Conservation (phyloP, 2,888 invertebrate genomes). For the Polyploca ridens region DNA sequence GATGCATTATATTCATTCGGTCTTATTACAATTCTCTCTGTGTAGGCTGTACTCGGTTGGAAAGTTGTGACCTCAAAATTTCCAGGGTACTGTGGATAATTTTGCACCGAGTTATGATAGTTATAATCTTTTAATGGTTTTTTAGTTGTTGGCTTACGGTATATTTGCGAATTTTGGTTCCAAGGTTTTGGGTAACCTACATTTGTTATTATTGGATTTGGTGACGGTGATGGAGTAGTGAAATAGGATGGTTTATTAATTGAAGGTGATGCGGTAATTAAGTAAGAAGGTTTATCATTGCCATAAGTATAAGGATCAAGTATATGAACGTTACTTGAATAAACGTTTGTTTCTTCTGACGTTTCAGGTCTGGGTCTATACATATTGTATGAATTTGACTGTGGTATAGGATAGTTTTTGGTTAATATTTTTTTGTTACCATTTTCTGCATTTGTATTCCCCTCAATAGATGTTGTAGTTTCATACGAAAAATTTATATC, state of each 20-base stretch:
- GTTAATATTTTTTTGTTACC: conserved; percentile 45
- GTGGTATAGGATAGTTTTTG: conserved; percentile 28
- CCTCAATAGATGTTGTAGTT: conserved; percentile 45
- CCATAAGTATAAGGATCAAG: conserved; percentile 38
- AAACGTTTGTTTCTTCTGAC: conserved; percentile 58
- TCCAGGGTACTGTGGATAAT: conserved; percentile 47
- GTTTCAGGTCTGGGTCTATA: conserved; percentile 54
- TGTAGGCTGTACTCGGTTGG: conserved; percentile 67
- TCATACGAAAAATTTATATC: conserved; percentile 75
- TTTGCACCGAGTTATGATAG: conserved; percentile 59
- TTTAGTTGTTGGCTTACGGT: conserved; percentile 56
- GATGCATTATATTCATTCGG: conserved; percentile 76
- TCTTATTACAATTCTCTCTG: conserved; percentile 76
- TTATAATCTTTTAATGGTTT: conserved; percentile 62
- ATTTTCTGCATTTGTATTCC: conserved; percentile 36
- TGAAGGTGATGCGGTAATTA: conserved; percentile 22
- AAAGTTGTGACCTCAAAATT: conserved; percentile 75
- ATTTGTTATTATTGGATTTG: conserved; percentile 69
- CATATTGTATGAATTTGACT: conserved; percentile 28
- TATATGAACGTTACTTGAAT: conserved; percentile 64
- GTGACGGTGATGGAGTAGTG: conserved; percentile 55
- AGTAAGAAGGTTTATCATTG: not conserved
- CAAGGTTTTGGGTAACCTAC: conserved; percentile 72
- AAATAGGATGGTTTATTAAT: conserved; percentile 60
- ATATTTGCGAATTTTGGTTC: conserved; percentile 38